Evolutionary conservation across 2,113 vertebrate genomes (phyloP).

Genomic region (Porphyrio hochstetteri): DNA sequence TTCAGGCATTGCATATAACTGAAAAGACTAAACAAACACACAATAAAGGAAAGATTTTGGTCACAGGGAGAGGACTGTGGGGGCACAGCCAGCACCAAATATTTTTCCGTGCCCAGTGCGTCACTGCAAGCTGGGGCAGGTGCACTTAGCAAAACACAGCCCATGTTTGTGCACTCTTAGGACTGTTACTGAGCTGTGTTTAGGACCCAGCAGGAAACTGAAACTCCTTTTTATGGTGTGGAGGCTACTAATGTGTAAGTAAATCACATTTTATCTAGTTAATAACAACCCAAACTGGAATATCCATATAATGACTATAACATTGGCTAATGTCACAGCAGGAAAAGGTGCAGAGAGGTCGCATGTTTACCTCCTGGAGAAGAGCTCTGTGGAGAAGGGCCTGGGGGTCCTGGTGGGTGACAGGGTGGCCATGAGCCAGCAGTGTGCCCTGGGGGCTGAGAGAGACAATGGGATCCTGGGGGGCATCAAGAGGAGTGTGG

Average conservation of each 20-base stretch:
- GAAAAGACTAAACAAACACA: background rate
- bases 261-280: background rate
- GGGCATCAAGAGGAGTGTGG: too few relatives aligned
- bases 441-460: too few relatives aligned
- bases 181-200: background rate
- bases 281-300: background rate
- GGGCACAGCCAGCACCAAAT: background rate
- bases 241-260: background rate
- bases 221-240: conserved; percentile 14
- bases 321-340: background rate
- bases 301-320: background rate
- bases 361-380: too few relatives aligned
- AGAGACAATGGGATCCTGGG: too few relatives aligned
- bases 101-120: background rate
- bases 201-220: conserved; percentile 46
- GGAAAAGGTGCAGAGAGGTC: background rate
- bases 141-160: conserved; percentile 38
- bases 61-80: background rate
- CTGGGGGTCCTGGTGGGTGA: too few relatives aligned
- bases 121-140: conserved; percentile 2
- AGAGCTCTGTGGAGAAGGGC: too few relatives aligned
- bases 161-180: background rate
- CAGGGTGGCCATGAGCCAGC: too few relatives aligned
- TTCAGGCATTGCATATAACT: background rate
- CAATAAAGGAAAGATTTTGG: background rate